Base-by-base conservation (phyloP, 2,113 vertebrate species). In the Paedocypris sp. region DNA sequence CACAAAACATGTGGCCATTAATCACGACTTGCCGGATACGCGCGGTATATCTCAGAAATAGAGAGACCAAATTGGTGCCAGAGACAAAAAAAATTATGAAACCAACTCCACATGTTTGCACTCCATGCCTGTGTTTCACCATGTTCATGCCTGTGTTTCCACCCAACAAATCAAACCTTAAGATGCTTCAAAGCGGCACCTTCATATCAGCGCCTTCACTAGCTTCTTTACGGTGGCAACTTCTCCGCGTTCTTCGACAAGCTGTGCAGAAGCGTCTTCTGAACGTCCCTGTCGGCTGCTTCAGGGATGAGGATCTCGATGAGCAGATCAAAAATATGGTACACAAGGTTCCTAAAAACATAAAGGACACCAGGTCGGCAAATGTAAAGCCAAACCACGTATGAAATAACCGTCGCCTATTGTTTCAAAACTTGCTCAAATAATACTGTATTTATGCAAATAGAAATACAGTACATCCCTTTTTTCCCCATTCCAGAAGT, bases 321-420 rank as follows among this genome's bases (percentile, higher is more conserved):
- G 32, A 98, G 83, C 65, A 95, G 75, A 62, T 99, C 94, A 72
- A 89, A 86, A 22, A 97, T 74, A 69, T 85, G 89, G 82, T 89
- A 97, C 73, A 97, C 80, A 72, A 99, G 82, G 72, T 99, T 91
- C 76, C 94, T 99, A 75, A n/a, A 68, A 16, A 60, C 16, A 73
- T 23, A 2, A 15, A 13, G 70, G 36, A 23, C 23, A 52, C 4
- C n/a, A 33, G 16, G 46, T 36, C 28, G 7, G n/a, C n/a, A 48
- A 12, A 49, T 15, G 25, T 29, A 29, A 16, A 20, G 45, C 8
- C 15, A 41, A 15, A 43, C 22, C 20, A n/a, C n/a, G n/a, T n/a
- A n/a, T n/a, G n/a, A n/a, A n/a, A n/a, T n/a, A n/a, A n/a, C n/a
- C n/a, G n/a, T n/a, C n/a, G n/a, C n/a, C n/a, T n/a, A n/a, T n/a